Evolutionary conservation across 2,888 invertebrate genomes (phyloP).

Genomic region (Acheta domesticus): DNA sequence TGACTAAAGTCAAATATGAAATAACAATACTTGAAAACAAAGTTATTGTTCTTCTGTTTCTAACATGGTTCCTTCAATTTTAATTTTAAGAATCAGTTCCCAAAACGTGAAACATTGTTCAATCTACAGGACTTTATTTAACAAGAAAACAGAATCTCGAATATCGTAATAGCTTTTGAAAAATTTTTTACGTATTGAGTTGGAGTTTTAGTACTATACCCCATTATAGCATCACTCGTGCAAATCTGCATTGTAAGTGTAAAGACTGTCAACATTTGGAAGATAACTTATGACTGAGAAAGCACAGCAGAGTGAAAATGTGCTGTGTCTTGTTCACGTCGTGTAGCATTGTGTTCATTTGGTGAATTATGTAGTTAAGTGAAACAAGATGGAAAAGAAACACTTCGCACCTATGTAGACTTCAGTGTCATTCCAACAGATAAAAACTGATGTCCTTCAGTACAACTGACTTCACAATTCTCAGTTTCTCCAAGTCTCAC

Average conservation of each 20-base stretch:
- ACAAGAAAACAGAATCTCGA: background rate
- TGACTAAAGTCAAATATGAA: background rate
- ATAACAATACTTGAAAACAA: conserved; percentile 10
- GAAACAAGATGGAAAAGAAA: background rate
- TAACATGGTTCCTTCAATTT: background rate
- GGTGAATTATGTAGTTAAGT: conserved; percentile 1
- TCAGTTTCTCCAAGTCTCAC: too few relatives aligned
- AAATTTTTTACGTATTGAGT: background rate
- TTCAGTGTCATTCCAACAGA: background rate
- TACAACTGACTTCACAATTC: background rate
- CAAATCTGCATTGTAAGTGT: background rate
- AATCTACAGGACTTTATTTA: background rate
- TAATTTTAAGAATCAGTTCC: background rate
- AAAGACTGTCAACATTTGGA: background rate
- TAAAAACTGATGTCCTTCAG: background rate
- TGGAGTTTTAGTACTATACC: background rate
- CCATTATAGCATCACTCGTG: background rate
- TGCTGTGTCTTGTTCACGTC: background rate
- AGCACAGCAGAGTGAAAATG: conserved; percentile 8
- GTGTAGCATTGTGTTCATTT: background rate
- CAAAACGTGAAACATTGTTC: background rate
- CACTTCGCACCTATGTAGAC: background rate
- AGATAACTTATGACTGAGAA: background rate
- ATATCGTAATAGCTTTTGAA: background rate
- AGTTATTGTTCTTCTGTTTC: background rate